These are phyloP conservation scores for Sporophila hypoxantha DNA, from an alignment of 2,113 vertebrate genomes.

Conservation along the genomic window DNA sequence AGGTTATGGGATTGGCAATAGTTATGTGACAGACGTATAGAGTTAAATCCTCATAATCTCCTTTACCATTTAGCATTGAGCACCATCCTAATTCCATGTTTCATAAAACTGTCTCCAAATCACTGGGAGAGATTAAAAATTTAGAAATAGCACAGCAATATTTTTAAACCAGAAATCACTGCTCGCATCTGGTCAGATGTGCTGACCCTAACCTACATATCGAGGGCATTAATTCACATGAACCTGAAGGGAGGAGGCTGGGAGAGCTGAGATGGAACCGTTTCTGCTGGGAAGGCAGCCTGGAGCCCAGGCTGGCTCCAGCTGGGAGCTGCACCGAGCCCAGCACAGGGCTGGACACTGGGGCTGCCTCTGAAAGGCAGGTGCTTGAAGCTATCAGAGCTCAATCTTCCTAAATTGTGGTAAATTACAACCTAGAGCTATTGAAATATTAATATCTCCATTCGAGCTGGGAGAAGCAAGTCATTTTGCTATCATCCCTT, in stretches of 20 bases:
- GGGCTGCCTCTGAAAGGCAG: neutral
- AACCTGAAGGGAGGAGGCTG: neutral
- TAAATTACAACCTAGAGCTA: slow-evolving; percentile 47
- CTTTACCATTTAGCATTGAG: slow-evolving; percentile 80
- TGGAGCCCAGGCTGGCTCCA: neutral
- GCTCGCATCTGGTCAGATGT: slow-evolving; percentile 69
- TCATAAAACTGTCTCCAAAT: slow-evolving; percentile 77
- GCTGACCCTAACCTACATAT: slow-evolving; percentile 63
- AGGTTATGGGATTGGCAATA: slow-evolving; percentile 78
- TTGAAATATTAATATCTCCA: slow-evolving; percentile 45
- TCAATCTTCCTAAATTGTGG: slow-evolving; percentile 32
- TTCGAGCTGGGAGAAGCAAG: slow-evolving; percentile 17
- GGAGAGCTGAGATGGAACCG: neutral
- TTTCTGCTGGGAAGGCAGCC: neutral
- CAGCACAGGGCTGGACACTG: neutral
- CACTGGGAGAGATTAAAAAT: slow-evolving; percentile 70
- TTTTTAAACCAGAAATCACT: slow-evolving; percentile 74
- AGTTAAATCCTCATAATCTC: slow-evolving; percentile 90
- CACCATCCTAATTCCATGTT: slow-evolving; percentile 74
- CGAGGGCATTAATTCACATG: slow-evolving; percentile 28
- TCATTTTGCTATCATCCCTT: slow-evolving; percentile 25
- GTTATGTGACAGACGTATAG: slow-evolving; percentile 78
- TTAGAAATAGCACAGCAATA: slow-evolving; percentile 71
- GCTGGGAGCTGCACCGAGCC: neutral
- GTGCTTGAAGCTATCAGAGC: neutral